Evolutionary conservation across 1,140 invertebrate species (phyloP).

Genomic region (Phymastichus coffea): DNA sequence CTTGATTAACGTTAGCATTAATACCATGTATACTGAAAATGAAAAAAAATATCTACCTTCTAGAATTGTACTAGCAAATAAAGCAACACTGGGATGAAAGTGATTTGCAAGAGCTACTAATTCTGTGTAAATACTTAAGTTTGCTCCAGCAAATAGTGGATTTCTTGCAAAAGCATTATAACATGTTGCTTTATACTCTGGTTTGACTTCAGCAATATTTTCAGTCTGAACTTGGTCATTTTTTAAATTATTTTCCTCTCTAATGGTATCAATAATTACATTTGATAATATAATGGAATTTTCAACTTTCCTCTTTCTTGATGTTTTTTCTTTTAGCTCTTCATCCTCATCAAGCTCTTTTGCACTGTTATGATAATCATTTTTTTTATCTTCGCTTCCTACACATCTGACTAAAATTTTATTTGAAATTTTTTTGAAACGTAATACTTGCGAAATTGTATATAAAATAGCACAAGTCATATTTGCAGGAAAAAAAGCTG

Average conservation of each 20-base stretch:
- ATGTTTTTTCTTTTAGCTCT: slow-evolving; percentile 27
- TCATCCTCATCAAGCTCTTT: slow-evolving; percentile 31
- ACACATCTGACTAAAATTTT: slow-evolving; percentile 18
- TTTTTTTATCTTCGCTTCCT: slow-evolving; percentile 25
- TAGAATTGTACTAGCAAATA: slow-evolving; percentile 85
- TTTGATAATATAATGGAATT: slow-evolving; percentile 48
- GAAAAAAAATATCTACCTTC: slow-evolving; percentile 59
- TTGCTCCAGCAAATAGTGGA: slow-evolving; percentile 80
- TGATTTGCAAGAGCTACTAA: slow-evolving; percentile 70
- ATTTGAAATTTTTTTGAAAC: slow-evolving; percentile 32
- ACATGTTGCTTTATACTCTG: slow-evolving; percentile 36
- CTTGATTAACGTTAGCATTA: too few relatives aligned
- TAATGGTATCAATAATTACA: slow-evolving; percentile 27
- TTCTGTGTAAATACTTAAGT: slow-evolving; percentile 69
- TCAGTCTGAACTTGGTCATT: slow-evolving; percentile 36
- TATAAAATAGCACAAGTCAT: slow-evolving; percentile 75
- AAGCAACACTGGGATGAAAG: slow-evolving; percentile 87
- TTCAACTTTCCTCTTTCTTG: slow-evolving; percentile 35
- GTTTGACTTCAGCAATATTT: slow-evolving; percentile 28
- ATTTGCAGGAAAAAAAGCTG: slow-evolving; percentile 52
- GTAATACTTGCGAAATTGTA: slow-evolving; percentile 71
- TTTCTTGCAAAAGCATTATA: slow-evolving; percentile 81
- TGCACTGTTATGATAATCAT: slow-evolving; percentile 39
- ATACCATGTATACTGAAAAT: too few relatives aligned
- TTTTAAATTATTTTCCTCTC: slow-evolving; percentile 27